A percentile compares a stretch with the other conserved stretches of the same genome.
Evolutionary conservation across 1,140 invertebrate species (phyloP).

Genomic region (Augochlora pura): DNA sequence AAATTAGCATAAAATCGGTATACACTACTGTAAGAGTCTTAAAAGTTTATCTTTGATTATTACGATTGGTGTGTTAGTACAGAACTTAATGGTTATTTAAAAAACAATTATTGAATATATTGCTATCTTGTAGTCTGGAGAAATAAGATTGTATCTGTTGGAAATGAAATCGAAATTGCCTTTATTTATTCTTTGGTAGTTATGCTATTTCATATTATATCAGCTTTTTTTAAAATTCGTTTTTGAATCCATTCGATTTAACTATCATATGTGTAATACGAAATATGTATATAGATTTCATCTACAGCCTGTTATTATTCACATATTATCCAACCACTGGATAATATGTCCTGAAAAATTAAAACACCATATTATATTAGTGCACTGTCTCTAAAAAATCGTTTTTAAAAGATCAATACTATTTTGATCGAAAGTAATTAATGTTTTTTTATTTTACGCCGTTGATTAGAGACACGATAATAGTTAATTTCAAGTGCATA

Average conservation of each 20-base stretch:
- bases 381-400: not conserved
- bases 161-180: conserved; percentile 9
- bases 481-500: not conserved
- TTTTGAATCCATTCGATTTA: conserved; percentile 17
- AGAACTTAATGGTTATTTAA: not conserved
- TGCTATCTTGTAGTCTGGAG: not conserved
- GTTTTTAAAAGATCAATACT: not conserved
- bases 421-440: not conserved
- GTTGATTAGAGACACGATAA: not conserved
- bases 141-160: not conserved
- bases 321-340: conserved; percentile 39
- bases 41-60: not conserved
- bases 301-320: conserved; percentile 22
- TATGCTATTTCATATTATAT: conserved; percentile 19
- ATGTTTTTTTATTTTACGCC: not conserved
- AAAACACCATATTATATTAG: conserved; percentile 40
- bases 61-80: not conserved
- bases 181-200: conserved; percentile 1
- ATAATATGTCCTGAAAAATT: conserved; percentile 55
- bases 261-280: conserved; percentile 9
- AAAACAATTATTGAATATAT: not conserved
- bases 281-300: conserved; percentile 38
- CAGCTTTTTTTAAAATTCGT: not conserved
- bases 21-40: not conserved
- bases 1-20: not conserved